phyloP scores from a whole-genome alignment of 2,113 vertebrate genomes.

The Hepsetus odoe region DNA sequence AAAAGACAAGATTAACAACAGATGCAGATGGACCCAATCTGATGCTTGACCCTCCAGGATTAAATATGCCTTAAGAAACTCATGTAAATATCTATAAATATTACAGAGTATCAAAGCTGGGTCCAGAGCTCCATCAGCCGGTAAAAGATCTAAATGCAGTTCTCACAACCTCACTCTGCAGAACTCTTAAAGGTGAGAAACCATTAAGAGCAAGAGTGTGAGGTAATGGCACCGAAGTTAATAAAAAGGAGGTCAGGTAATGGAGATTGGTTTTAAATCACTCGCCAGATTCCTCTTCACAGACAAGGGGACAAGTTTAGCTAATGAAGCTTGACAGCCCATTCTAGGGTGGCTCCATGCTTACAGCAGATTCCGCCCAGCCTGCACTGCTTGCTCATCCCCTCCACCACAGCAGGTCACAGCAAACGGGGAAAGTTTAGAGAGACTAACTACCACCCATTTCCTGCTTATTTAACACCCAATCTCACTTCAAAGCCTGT shows the following conservation, averaged over 20 bases:
- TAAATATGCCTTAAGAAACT: no score
- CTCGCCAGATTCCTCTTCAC: conserved; percentile 74
- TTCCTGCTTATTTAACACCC: conserved; percentile 78
- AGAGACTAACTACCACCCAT: conserved; percentile 72
- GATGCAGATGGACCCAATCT: no score
- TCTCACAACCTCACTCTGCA: conserved; percentile 17
- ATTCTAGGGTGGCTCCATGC: conserved; percentile 71
- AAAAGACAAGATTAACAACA: no score
- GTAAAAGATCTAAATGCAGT: conserved; percentile 55
- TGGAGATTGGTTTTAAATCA: conserved; percentile 81
- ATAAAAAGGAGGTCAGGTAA: conserved; percentile 76
- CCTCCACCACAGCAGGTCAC: conserved; percentile 57
- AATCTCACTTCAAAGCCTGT: conserved; percentile 68
- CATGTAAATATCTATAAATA: no score
- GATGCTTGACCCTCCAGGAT: no score
- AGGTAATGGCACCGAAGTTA: conserved; percentile 76
- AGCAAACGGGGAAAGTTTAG: conserved; percentile 66
- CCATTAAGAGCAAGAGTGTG: conserved; percentile 59
- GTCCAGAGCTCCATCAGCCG: conserved; percentile 28
- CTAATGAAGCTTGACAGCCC: conserved; percentile 80
- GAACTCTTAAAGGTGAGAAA: conserved; percentile 67
- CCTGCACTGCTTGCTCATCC: conserved; percentile 52
- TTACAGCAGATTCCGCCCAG: conserved; percentile 69
- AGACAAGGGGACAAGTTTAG: conserved; percentile 70
- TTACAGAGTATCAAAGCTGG: conserved; percentile 51